Percentiles rank a stretch among this genome's conserved stretches.
phyloP scores from a whole-genome alignment of 1,140 invertebrate genomes.

The Neodiprion virginianus region DNA sequence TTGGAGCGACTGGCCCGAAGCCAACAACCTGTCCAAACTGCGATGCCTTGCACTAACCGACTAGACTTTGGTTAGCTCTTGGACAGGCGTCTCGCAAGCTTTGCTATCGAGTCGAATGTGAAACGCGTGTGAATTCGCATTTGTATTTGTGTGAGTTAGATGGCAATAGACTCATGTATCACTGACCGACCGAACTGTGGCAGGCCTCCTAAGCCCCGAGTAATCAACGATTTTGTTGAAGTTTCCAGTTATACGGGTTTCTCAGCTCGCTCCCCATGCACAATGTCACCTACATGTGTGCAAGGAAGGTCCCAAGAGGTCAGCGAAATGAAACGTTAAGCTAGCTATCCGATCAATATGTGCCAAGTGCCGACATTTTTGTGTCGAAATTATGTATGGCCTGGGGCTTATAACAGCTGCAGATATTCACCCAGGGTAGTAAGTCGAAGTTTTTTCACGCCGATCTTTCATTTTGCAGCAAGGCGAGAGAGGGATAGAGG shows the following conservation, averaged over 20 bases:
- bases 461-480: too few species aligned
- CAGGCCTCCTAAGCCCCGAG: neutral
- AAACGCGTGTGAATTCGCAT: too few species aligned
- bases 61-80: neutral
- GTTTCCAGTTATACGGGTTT: slow-evolving; percentile 3
- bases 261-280: neutral
- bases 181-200: neutral
- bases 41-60: neutral
- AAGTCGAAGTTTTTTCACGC: too few species aligned
- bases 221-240: slow-evolving; percentile 7
- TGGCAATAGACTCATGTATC: neutral
- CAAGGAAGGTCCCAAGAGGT: too few species aligned
- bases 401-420: too few species aligned
- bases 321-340: neutral
- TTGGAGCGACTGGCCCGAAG: neutral
- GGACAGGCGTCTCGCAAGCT: neutral
- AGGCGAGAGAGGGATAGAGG: too few species aligned
- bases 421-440: too few species aligned
- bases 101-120: neutral
- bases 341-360: neutral
- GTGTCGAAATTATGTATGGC: too few species aligned
- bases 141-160: too few species aligned
- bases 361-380: too few species aligned
- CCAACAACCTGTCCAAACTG: neutral
- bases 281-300: neutral